Evolutionary conservation across 2,888 invertebrate genomes (phyloP), one percentile per base, ranked within the genome.

Genomic region (Agriotes lineatus): DNA sequence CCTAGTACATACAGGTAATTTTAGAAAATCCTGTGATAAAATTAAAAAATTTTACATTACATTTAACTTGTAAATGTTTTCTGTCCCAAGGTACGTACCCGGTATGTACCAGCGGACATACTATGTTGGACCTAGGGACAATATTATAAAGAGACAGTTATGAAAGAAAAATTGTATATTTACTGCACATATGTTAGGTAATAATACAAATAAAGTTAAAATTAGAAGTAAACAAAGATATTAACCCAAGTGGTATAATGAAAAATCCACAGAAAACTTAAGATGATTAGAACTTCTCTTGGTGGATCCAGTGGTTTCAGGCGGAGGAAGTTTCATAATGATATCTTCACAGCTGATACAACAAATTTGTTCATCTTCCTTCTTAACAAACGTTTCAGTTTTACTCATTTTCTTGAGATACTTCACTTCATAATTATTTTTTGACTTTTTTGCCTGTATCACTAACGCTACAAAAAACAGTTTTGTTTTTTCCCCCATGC

Each of bases 211-310:
- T 42, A 42, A 14, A 42, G 39, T 42, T 42, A 42, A 42, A 14
- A 42, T 14, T 42, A 42, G 14, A 42, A 42, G 12, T 42, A 42
- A 42, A 42, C 39, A 42, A 42, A 42, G 2, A 42, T 42, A 42
- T 42, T 14, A 42, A 42, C 39, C 39, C 39, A 42, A 42, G 39
- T 35, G 35, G 35, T 5, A 35, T 9, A 35, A 12, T 5, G 39
- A 42, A 42, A 42, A 42, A 12, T 42, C 14, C 39, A 42, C 39
- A 42, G 16, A 42, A 42, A 42, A 42, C 12, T 42, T 42, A 42
- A 42, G 39, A 42, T 42, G 16, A 42, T 42, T 42, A 42, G 16
- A 42, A 42, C 39, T 42, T 42, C 39, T 42, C 39, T 42, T 42
- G 39, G 39, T 42, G 39, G 39, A 42, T 42, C 39, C 39, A 42